Conservation (phyloP, 2,113 vertebrate genomes). For the Nycticebus coucang region DNA sequence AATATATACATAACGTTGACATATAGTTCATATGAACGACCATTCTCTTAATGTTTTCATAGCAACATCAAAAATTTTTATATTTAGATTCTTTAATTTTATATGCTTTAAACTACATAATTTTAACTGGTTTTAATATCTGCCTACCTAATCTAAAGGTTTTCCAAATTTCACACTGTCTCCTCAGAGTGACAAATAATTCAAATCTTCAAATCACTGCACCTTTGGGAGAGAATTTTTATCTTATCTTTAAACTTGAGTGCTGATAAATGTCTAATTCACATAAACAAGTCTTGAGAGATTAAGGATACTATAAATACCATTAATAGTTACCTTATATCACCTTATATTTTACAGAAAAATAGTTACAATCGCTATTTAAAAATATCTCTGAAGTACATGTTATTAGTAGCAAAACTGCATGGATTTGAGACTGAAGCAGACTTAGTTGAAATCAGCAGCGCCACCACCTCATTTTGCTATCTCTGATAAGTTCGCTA, state of each 20-base stretch:
- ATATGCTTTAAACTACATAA: background rate
- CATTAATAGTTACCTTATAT: background rate
- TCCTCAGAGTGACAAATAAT: background rate
- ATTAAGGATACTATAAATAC: background rate
- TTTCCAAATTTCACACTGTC: background rate
- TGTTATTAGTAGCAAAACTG: background rate
- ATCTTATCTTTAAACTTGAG: background rate
- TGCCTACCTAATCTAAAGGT: background rate
- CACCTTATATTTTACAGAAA: background rate
- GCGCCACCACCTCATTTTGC: background rate
- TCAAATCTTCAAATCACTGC: background rate
- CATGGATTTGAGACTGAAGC: background rate
- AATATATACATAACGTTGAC: background rate
- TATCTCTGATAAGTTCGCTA: background rate
- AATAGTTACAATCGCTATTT: background rate
- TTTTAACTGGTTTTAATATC: background rate
- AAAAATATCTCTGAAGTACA: background rate
- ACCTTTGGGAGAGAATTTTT: background rate
- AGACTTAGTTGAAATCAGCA: background rate
- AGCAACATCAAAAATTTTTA: background rate
- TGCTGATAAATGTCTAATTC: background rate
- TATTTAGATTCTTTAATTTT: background rate
- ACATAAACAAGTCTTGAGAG: background rate
- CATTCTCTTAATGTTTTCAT: background rate
- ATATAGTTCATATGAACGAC: background rate